A percentile compares a stretch with the other conserved stretches of the same genome.
phyloP scores from a whole-genome alignment of 2,888 invertebrate genomes.

The Megalurothrips usitatus region DNA sequence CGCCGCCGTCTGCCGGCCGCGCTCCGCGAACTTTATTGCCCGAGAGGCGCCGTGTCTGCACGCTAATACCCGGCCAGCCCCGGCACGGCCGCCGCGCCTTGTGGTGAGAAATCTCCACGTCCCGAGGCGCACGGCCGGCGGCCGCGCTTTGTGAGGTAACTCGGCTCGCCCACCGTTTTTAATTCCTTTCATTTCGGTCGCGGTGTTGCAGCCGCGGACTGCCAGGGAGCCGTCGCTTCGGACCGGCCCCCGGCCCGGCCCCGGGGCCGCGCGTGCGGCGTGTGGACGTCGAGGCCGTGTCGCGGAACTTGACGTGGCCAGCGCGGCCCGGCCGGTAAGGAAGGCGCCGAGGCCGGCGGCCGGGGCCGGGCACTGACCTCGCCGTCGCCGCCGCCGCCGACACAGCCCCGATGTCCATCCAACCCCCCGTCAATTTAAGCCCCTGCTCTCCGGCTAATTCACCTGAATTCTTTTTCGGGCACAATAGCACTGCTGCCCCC shows the following conservation, averaged over 20 bases:
- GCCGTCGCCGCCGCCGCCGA: too few species aligned
- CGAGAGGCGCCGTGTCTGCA: neutral
- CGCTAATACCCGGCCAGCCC: neutral
- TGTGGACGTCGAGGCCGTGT: too few species aligned
- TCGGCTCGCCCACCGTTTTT: neutral
- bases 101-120: neutral
- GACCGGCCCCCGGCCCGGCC: too few species aligned
- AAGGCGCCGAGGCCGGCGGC: too few species aligned
- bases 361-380: too few species aligned
- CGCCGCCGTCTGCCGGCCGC: neutral
- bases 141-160: conserved; percentile 5
- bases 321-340: too few species aligned
- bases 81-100: too few species aligned
- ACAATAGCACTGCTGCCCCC: neutral
- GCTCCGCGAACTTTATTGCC: neutral
- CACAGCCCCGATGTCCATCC: too few species aligned
- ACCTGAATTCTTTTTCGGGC: neutral
- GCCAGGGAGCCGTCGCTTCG: too few species aligned
- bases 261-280: too few species aligned
- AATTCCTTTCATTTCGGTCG: neutral
- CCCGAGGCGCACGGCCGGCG: neutral
- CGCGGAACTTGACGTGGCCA: too few species aligned
- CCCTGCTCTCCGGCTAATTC: neutral
- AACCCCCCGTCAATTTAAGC: neutral
- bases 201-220: too few species aligned